Evolutionary conservation across 1,140 invertebrate genomes (phyloP).

Genomic region (Bombus consobrinus): DNA sequence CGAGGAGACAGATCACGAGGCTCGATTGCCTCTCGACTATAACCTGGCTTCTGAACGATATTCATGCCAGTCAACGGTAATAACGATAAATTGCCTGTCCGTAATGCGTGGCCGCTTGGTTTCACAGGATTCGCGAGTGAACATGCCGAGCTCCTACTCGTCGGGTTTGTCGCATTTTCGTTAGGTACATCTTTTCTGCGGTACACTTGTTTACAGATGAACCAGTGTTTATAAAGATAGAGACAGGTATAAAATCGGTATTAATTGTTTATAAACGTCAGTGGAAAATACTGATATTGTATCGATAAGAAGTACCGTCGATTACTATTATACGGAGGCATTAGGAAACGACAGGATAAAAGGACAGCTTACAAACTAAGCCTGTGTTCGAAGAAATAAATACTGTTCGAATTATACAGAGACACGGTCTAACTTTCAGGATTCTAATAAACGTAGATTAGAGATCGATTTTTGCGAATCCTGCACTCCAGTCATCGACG

Average conservation of each 20-base stretch:
- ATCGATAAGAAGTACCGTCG: not conserved
- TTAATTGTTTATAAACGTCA: not conserved
- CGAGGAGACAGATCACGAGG: slow-evolving; percentile 75
- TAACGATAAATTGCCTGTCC: slow-evolving; percentile 78
- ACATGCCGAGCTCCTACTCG: no score
- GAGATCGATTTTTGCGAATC: no score
- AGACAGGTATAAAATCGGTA: not conserved
- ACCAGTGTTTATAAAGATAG: not conserved
- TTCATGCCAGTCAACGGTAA: slow-evolving; percentile 78
- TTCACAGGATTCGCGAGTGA: no score
- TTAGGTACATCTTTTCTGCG: no score
- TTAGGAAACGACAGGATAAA: not conserved
- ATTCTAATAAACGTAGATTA: no score
- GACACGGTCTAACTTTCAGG: no score
- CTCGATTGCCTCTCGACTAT: slow-evolving; percentile 68
- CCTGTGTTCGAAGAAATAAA: not conserved
- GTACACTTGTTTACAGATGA: rapidly evolving
- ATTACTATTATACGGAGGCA: not conserved
- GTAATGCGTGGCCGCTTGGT: slow-evolving; percentile 61
- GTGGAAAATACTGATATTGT: not conserved
- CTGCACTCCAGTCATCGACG: no score
- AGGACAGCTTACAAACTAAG: not conserved
- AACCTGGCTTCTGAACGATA: slow-evolving; percentile 71
- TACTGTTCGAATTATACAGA: no score
- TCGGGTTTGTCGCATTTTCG: no score